Base-by-base conservation (phyloP, 1,140 invertebrate species). In the Heliconius hewitsoni region DNA sequence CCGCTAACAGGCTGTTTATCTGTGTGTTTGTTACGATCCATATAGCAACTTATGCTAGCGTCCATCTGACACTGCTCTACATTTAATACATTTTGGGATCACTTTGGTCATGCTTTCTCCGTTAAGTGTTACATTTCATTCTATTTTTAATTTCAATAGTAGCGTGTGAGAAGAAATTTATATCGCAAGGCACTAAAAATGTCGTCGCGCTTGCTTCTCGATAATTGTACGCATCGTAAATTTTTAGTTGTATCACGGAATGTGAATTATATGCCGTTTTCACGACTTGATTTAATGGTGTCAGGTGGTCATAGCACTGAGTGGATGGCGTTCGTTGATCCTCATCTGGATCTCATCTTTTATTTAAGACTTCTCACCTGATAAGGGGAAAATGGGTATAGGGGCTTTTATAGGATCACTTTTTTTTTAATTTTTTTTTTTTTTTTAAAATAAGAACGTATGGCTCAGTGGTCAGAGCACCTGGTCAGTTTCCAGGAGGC, bases 171-270 rank as follows among this genome's bases (percentile, higher is more conserved):
- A 30, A n/a, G 23, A 66, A 66, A 66, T 66, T 66, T 66, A 66
- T 66, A 66, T 66, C 8, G 11, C 27, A 23, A 13, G 27, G 60
- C 60, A 66, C 23, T 66, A 66, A 66, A 66, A n/a, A 30, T 66
- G 60, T 66, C 60, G 27, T 66, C 60, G 60, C 60, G 60, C 23
- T 5, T 27, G 60, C 27, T 66, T 66, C 60, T 30, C 60, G 27
- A 66, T 66, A 66, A 27, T 27, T 66, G 60, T 66, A 66, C 27
- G 13, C 60, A 16, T 66, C 60, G 60, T 66, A 66, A 66, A 66
- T 66, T 66, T 66, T 66, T 66, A 66, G 60, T 66, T 66, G 60
- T 66, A 66, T 66, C 60, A 66, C 60, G n/a, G 60, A 66, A 66
- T 66, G 60, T 66, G 60, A 66, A 66, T 66, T 66, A 66, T 66